Evolutionary conservation across 2,797 vertebrate genomes (phyloP), one percentile per base, ranked within the genome.

Genomic region (Amblyopsis hoosieri): DNA sequence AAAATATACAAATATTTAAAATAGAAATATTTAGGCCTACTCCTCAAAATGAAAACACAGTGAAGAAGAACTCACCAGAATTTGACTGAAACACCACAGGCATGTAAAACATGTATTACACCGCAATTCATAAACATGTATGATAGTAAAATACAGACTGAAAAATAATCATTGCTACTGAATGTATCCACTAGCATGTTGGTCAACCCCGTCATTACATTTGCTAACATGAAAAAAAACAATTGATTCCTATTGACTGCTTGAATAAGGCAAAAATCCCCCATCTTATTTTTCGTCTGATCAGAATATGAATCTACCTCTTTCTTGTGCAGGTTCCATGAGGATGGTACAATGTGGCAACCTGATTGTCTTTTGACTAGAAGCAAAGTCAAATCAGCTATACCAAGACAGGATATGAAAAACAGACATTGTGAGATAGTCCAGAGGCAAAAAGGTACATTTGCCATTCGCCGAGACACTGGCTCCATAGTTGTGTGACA

Each of bases 191-290:
- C 57, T 0, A 87, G 46, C 9, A 94, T 77, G 76, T 99, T 99
- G 71, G 94, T 94, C 49, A 94, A 46, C 60, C 96, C 98, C 0
- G 98, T 99, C 87, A 94, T 89, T 52, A 98, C 1, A 61, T 99
- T 99, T 2, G 96, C 94, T 0, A 97, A 80, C 76, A 99, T 80
- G 83, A 99, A 99, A 81, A 95, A 98, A 0, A 95, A 45, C 66
- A 99, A 75, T 64, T 98, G 97, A 67, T 98, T 98, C 86, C 93
- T 94, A 87, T 91, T 95, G 57, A 99, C 83, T 10, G 96, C 95
- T 54, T 91, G 93, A 64, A 98, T 77, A 12, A 99, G 89, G 78
- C 98, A 99, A 2, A 63, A 3, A 17, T 66, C 79, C 0, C 82
- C 64, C 15, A 78, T 56, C 50, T 75, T 70, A 2, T 45, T 67